Percentiles rank a stretch among this genome's conserved stretches.
Evolutionary conservation across 2,888 invertebrate genomes (phyloP).

Genomic region (Eupithecia vulgata): DNA sequence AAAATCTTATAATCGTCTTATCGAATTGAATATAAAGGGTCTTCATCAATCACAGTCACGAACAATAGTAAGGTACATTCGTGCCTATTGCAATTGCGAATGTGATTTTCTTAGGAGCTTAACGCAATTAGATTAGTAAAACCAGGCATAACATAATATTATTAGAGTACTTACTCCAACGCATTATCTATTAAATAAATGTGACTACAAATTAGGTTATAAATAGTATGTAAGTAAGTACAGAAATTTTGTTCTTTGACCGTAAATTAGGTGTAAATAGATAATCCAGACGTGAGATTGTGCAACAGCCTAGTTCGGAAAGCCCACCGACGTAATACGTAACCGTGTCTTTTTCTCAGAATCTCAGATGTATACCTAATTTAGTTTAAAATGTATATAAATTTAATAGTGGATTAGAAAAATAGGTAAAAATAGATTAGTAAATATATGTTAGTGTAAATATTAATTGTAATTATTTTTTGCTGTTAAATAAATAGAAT

Average conservation of each 20-base stretch:
- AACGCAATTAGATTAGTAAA: neutral
- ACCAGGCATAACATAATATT: neutral
- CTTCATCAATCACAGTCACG: no score
- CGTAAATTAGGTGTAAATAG: neutral
- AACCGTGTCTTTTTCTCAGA: neutral
- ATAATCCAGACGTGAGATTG: neutral
- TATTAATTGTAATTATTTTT: no score
- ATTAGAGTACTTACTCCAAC: neutral
- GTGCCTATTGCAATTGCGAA: neutral
- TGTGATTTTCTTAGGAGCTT: neutral
- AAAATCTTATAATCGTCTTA: neutral
- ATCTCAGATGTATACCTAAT: neutral
- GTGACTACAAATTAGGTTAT: no score
- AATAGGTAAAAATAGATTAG: no score
- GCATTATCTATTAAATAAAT: neutral
- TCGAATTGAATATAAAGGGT: neutral
- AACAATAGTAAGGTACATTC: no score
- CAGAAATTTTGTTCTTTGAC: neutral
- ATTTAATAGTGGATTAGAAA: no score
- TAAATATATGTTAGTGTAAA: no score
- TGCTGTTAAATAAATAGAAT: no score
- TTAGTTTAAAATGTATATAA: neutral
- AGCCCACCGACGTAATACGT: neutral
- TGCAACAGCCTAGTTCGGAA: neutral
- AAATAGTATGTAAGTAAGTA: no score